Evolutionary conservation across 2,888 invertebrate genomes (phyloP).

Genomic region (Altica lythri): DNA sequence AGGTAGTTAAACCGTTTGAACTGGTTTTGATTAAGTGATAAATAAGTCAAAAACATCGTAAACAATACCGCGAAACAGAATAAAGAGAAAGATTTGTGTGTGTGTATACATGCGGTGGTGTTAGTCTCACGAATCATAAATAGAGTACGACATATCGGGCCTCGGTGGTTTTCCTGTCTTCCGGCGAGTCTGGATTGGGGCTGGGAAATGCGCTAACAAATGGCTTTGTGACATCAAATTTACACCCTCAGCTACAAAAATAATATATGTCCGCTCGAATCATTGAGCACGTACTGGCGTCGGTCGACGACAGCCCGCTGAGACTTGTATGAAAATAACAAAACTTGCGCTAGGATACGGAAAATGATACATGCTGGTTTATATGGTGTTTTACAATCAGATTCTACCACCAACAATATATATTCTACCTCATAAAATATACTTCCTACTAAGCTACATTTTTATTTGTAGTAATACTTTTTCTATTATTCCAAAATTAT

Average conservation of each 20-base stretch:
- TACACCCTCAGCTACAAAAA: slow-evolving; percentile 58
- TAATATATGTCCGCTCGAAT: slow-evolving; percentile 58
- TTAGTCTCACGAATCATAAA: slow-evolving; percentile 49
- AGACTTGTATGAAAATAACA: slow-evolving; percentile 37
- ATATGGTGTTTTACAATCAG: too few species aligned
- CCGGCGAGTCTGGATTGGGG: slow-evolving; percentile 53
- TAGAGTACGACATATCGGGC: slow-evolving; percentile 57
- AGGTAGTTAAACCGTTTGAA: too few species aligned
- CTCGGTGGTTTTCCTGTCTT: slow-evolving; percentile 56
- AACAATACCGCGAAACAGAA: slow-evolving; percentile 17
- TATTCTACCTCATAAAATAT: too few species aligned
- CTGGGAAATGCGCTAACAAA: slow-evolving; percentile 56
- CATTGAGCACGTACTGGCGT: slow-evolving; percentile 52
- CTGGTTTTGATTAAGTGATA: too few species aligned
- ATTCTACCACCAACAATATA: too few species aligned
- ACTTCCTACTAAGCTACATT: too few species aligned
- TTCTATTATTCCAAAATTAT: too few species aligned
- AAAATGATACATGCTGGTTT: too few species aligned
- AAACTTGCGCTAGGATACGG: slow-evolving; percentile 11
- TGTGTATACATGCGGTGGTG: slow-evolving; percentile 22
- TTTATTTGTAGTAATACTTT: too few species aligned
- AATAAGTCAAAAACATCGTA: slow-evolving; percentile 3
- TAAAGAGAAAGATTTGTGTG: slow-evolving; percentile 20
- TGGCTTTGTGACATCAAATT: slow-evolving; percentile 58
- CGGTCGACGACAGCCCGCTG: slow-evolving; percentile 49